Evolutionary conservation across 2,888 invertebrate species (phyloP).

Genomic region (Dione vanillae): DNA sequence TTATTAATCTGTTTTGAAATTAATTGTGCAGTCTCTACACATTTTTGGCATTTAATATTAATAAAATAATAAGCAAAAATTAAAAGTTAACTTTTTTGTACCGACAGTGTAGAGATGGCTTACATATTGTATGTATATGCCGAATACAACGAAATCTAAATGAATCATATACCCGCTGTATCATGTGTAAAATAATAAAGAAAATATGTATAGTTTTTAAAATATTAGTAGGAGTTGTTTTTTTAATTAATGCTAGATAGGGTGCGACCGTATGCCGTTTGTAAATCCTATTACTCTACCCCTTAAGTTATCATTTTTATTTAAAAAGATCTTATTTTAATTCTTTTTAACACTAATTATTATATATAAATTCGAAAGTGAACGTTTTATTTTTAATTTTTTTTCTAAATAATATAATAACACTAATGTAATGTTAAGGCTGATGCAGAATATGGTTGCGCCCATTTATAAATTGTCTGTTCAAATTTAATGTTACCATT

Average conservation of each 20-base stretch:
- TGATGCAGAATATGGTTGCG: constrained; percentile 28
- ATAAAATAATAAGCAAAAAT: too few species aligned
- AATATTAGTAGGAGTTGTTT: constrained; percentile 30
- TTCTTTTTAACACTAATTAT: too few species aligned
- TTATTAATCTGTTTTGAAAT: constrained; percentile 5
- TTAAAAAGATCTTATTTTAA: too few species aligned
- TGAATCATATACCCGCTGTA: constrained; percentile 24
- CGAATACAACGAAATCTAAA: constrained; percentile 32
- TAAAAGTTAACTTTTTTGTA: background rate
- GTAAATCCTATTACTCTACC: too few species aligned
- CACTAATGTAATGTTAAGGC: constrained; percentile 18
- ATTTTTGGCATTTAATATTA: background rate
- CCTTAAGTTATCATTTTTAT: too few species aligned
- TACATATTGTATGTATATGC: background rate
- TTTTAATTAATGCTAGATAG: constrained; percentile 30
- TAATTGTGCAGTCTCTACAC: constrained; percentile 12
- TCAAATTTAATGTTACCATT: constrained; percentile 41
- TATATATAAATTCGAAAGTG: too few species aligned
- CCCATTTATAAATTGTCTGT: constrained; percentile 32
- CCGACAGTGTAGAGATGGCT: background rate
- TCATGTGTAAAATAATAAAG: constrained; percentile 29
- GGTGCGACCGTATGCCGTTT: constrained; percentile 30
- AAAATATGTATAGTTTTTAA: constrained; percentile 8
- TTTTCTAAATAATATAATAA: background rate
- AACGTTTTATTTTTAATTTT: too few species aligned